These are phyloP conservation scores for Andrena dorsata DNA, from an alignment of 2,888 invertebrate genomes.

Conservation along the genomic window DNA sequence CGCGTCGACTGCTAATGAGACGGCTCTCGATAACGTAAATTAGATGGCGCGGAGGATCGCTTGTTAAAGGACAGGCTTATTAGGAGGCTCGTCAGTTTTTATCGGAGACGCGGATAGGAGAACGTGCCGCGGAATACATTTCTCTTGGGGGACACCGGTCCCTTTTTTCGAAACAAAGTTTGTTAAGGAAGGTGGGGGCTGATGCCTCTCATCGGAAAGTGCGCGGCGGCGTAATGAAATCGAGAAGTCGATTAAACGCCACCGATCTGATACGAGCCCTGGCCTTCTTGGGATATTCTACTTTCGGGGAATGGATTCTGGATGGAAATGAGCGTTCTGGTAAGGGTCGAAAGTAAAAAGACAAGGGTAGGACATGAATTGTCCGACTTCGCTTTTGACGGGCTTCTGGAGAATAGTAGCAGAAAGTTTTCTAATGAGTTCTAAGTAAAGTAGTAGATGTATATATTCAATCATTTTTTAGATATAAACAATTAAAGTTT, in stretches of 20 bases:
- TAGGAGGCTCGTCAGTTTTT: constrained; percentile 54
- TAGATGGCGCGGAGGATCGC: constrained; percentile 49
- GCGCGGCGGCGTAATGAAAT: constrained; percentile 26
- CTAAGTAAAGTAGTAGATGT: too few species aligned
- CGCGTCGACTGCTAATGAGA: constrained; percentile 55
- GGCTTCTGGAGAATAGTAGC: too few species aligned
- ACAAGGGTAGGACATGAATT: too few species aligned
- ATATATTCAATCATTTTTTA: too few species aligned
- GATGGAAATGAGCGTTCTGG: neutral
- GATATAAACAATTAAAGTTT: too few species aligned
- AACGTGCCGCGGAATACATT: constrained; percentile 56
- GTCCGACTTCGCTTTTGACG: too few species aligned
- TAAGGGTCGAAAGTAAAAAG: neutral
- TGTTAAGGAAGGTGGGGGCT: constrained; percentile 13
- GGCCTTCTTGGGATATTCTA: neutral
- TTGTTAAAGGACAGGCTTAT: constrained; percentile 59
- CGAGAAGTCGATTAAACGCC: constrained; percentile 29
- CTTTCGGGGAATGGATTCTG: neutral
- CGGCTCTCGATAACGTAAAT: constrained; percentile 54
- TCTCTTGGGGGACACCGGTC: constrained; percentile 11
- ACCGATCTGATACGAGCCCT: neutral
- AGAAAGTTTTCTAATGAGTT: too few species aligned
- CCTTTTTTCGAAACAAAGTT: constrained; percentile 23
- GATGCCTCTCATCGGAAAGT: neutral
- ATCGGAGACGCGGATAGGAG: constrained; percentile 32